phyloP scores from a whole-genome alignment of 2,888 invertebrate species.

The Parochlus steinenii region DNA sequence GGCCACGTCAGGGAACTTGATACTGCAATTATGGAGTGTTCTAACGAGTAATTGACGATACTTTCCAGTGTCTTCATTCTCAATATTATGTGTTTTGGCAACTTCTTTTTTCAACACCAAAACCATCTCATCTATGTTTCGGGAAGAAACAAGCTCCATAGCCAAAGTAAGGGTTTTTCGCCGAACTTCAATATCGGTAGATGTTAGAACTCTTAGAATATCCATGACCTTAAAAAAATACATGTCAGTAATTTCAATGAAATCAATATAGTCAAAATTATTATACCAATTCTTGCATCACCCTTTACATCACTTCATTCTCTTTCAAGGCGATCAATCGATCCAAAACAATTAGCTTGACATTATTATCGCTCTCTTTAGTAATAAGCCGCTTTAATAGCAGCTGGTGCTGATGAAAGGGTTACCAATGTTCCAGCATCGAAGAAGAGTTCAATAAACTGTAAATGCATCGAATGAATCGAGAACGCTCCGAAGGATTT shows the following conservation, averaged over 20 bases:
- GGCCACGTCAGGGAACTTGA: constrained; percentile 93
- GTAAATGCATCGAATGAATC: constrained; percentile 97
- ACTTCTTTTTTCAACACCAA: constrained; percentile 85
- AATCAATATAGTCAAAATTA: too few relatives aligned
- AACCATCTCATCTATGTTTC: constrained; percentile 93
- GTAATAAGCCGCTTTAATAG: constrained; percentile 93
- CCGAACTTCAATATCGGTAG: constrained; percentile 88
- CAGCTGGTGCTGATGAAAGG: constrained; percentile 92
- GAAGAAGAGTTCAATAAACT: constrained; percentile 89
- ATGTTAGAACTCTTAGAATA: constrained; percentile 78
- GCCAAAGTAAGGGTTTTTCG: constrained; percentile 71
- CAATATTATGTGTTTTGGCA: constrained; percentile 71
- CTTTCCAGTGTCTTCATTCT: constrained; percentile 89
- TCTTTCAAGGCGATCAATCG: constrained; percentile 77
- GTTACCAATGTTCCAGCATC: constrained; percentile 93
- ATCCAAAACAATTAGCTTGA: constrained; percentile 94
- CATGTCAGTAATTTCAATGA: too few relatives aligned
- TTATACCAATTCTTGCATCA: constrained; percentile 70
- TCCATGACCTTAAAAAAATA: too few relatives aligned
- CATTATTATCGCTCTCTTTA: constrained; percentile 99
- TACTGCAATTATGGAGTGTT: constrained; percentile 83
- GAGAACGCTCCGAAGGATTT: constrained; percentile 86
- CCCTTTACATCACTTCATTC: constrained; percentile 67
- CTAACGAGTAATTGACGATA: constrained; percentile 90
- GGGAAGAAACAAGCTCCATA: constrained; percentile 76